Evolutionary conservation across 2,797 vertebrate genomes (phyloP).

Genomic region (Neostethus bicornis): DNA sequence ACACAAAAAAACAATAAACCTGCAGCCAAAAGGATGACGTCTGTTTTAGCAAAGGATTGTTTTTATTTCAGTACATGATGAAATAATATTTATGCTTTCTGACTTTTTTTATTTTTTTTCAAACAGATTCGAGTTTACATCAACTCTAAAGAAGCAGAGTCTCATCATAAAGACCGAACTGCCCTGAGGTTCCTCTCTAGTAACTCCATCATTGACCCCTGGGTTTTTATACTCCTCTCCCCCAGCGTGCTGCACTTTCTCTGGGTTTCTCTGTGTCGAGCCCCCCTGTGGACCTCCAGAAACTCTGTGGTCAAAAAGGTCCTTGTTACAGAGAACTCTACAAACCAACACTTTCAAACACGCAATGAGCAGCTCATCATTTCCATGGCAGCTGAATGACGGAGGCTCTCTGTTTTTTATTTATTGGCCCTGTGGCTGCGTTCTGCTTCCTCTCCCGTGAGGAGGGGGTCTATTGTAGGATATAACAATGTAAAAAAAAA

Average conservation of each 20-base stretch:
- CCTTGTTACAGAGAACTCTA: slow-evolving; percentile 14
- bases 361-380: neutral
- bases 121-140: slow-evolving; percentile 89
- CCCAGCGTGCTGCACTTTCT: slow-evolving; percentile 85
- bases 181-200: slow-evolving; percentile 89
- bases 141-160: slow-evolving; percentile 57
- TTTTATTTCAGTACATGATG: no score
- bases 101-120: slow-evolving; percentile 2
- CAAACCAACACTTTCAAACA: slow-evolving; percentile 27
- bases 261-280: slow-evolving; percentile 75
- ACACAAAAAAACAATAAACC: no score
- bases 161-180: slow-evolving; percentile 74
- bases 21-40: no score
- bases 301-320: slow-evolving; percentile 42
- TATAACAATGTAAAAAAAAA: slow-evolving; percentile 7
- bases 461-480: slow-evolving; percentile 5
- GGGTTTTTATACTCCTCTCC: slow-evolving; percentile 90
- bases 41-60: no score
- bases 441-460: neutral
- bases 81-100: no score
- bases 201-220: slow-evolving; percentile 92
- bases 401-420: slow-evolving; percentile 12
- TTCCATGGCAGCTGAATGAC: slow-evolving; percentile 34
- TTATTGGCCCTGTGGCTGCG: slow-evolving; percentile 37
- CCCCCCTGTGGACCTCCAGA: slow-evolving; percentile 21